phyloP scores from a whole-genome alignment of 1,140 invertebrate genomes.

The Drosophila athabasca region DNA sequence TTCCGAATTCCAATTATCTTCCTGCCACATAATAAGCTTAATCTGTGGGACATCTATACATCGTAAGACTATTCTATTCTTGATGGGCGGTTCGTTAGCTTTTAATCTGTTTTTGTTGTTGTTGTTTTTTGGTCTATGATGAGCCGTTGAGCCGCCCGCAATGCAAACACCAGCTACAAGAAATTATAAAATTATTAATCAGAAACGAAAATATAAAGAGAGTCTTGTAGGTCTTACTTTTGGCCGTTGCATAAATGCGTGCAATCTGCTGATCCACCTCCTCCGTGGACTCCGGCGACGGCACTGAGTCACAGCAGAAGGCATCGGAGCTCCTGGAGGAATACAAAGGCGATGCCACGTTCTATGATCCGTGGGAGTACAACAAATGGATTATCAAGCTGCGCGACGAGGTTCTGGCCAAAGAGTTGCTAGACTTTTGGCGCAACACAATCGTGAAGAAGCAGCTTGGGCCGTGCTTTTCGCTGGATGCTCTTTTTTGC shows the following conservation, averaged over 20 bases:
- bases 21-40: conserved; percentile 9
- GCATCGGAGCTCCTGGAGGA: conserved; percentile 56
- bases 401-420: conserved; percentile 66
- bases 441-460: conserved; percentile 58
- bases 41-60: conserved; percentile 7
- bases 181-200: conserved; percentile 3
- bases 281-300: conserved; percentile 84
- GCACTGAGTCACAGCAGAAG: conserved; percentile 51
- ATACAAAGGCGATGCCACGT: conserved; percentile 63
- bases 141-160: conserved; percentile 91
- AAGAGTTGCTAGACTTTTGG: conserved; percentile 69
- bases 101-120: conserved; percentile 3
- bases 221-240: conserved; percentile 85
- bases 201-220: background rate
- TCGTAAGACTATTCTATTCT: conserved; percentile 52
- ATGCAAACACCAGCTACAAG: conserved; percentile 88
- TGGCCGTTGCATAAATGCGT: conserved; percentile 87
- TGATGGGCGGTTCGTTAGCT: conserved; percentile 70
- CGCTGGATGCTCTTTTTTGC: too few species aligned
- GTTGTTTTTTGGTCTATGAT: conserved; percentile 56
- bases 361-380: conserved; percentile 63
- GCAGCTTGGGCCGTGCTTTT: conserved; percentile 70
- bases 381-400: conserved; percentile 74
- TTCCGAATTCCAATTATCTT: conserved; percentile 18
- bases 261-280: conserved; percentile 88